A percentile compares a stretch with the other conserved stretches of the same genome.
These are phyloP conservation scores for Chrysochloris asiatica DNA, from an alignment of 2,113 vertebrate species.

Conservation along the genomic window DNA sequence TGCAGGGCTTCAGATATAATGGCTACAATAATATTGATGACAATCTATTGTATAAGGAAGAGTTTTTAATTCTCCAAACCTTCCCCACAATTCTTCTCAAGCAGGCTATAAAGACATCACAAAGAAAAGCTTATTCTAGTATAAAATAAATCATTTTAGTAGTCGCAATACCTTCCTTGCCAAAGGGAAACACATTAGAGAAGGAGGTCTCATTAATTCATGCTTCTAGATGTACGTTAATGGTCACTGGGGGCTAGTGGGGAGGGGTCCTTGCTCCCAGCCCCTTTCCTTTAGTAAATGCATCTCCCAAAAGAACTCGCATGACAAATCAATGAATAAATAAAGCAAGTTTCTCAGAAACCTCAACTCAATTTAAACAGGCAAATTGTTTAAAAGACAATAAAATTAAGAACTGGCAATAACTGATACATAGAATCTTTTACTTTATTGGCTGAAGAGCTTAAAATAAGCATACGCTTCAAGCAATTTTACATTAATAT, in stretches of 20 bases:
- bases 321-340: not conserved
- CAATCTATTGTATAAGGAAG: not conserved
- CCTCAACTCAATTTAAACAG: not conserved
- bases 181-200: not conserved
- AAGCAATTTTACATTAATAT: slow-evolving; percentile 12
- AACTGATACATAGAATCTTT: not conserved
- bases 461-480: slow-evolving; percentile 10
- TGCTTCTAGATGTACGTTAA: slow-evolving; percentile 3
- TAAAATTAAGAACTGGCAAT: slow-evolving; percentile 36
- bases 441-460: not conserved
- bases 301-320: not conserved
- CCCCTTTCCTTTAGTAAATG: not conserved
- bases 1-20: not conserved
- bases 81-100: not conserved
- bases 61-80: slow-evolving; percentile 46
- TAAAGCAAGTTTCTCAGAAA: slow-evolving; percentile 21
- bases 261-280: too few relatives aligned
- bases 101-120: not conserved
- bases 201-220: not conserved
- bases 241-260: too few relatives aligned
- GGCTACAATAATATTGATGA: not conserved
- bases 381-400: slow-evolving; percentile 13
- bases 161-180: not conserved
- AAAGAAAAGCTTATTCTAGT: slow-evolving; percentile 40
- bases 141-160: slow-evolving; percentile 22